A percentile compares a stretch with the other conserved stretches of the same genome.
Evolutionary conservation across 2,888 invertebrate genomes (phyloP).

Genomic region (Tanypteryx hageni): DNA sequence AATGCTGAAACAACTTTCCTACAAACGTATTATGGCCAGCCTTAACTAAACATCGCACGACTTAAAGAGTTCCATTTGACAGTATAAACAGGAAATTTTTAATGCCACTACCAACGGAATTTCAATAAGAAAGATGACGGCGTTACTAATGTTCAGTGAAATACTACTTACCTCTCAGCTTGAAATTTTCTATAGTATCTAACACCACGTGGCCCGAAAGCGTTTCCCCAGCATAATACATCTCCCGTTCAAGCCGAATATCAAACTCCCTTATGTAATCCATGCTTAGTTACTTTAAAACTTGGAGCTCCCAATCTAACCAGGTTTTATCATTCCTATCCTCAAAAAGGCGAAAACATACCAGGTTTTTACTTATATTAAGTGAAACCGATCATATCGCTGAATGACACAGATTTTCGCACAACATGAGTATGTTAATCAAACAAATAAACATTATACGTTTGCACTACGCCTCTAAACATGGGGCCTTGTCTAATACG

Average conservation of each 20-base stretch:
- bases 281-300: constrained; percentile 75
- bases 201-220: constrained; percentile 83
- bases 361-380: background rate
- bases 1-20: no score
- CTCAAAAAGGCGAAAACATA: background rate
- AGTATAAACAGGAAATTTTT: background rate
- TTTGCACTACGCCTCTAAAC: background rate
- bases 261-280: constrained; percentile 88
- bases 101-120: constrained; percentile 80
- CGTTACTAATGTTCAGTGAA: background rate
- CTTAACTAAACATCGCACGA: background rate
- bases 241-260: constrained; percentile 84
- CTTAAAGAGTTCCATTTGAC: constrained; percentile 15
- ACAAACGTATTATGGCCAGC: no score
- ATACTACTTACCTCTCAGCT: constrained; percentile 81
- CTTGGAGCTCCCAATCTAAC: background rate
- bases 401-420: background rate
- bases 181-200: constrained; percentile 85
- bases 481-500: constrained; percentile 32
- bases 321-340: constrained; percentile 43
- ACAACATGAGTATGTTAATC: background rate
- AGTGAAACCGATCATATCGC: background rate
- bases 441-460: constrained; percentile 12
- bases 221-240: constrained; percentile 86
- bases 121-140: constrained; percentile 76